Evolutionary conservation across 2,113 vertebrate species (phyloP).

Genomic region (Calyptomena viridis): DNA sequence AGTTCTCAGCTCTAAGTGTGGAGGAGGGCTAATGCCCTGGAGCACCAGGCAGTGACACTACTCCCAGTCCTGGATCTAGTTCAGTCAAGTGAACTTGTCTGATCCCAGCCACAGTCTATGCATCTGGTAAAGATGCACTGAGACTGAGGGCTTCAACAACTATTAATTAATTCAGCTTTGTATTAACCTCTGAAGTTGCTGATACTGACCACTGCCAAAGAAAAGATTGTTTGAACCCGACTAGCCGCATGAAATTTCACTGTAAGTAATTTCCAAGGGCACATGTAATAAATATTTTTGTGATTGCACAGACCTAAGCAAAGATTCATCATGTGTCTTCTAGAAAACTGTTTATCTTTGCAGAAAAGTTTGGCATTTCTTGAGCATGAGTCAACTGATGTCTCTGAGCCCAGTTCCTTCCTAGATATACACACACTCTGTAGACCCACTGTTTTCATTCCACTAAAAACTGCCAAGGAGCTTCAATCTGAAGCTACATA

Average conservation of each 20-base stretch:
- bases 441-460: not conserved
- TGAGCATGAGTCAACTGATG: not conserved
- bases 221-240: not conserved
- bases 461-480: not conserved
- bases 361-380: not conserved
- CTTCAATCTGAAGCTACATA: not conserved
- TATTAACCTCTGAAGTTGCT: not conserved
- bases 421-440: not conserved
- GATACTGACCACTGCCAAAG: not conserved
- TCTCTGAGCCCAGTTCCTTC: not conserved
- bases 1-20: accelerated
- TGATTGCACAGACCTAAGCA: not conserved
- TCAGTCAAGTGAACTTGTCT: not conserved
- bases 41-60: not conserved
- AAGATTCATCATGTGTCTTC: not conserved
- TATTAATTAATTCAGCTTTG: not conserved
- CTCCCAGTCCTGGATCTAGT: not conserved
- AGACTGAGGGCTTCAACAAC: not conserved
- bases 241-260: not conserved
- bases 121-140: not conserved
- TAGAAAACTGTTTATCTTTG: not conserved
- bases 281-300: not conserved
- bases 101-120: not conserved
- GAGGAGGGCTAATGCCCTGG: not conserved
- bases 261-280: not conserved